Evolutionary conservation across 1,140 invertebrate species (phyloP).

Genomic region (Drosophila repleta): DNA sequence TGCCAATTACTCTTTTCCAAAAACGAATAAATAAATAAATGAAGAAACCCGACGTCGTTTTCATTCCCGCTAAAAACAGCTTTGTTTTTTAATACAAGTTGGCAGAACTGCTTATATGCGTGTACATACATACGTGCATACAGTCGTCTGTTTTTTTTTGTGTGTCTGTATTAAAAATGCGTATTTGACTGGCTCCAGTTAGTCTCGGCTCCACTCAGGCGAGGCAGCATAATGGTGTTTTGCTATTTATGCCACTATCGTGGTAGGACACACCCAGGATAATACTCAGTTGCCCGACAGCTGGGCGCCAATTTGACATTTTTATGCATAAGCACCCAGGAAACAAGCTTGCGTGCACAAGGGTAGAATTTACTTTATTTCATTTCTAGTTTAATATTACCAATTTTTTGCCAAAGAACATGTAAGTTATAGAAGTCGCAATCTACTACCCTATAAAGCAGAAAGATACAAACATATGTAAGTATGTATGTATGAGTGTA

Average conservation of each 20-base stretch:
- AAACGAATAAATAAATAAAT: too few species aligned
- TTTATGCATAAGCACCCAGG: slow-evolving; percentile 32
- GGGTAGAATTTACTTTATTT: slow-evolving; percentile 3
- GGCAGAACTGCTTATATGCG: too few species aligned
- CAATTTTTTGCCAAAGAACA: background rate
- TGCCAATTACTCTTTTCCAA: too few species aligned
- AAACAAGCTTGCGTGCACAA: slow-evolving; percentile 1
- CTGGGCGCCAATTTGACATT: slow-evolving; percentile 30
- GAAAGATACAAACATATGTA: too few species aligned
- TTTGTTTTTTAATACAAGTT: too few species aligned
- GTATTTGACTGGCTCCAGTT: slow-evolving; percentile 51
- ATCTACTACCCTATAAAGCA: too few species aligned
- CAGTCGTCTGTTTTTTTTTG: background rate
- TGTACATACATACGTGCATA: background rate
- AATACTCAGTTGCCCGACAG: slow-evolving; percentile 23
- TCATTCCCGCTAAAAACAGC: too few species aligned
- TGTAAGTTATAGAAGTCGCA: background rate
- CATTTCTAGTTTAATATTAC: background rate
- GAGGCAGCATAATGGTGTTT: slow-evolving; percentile 56
- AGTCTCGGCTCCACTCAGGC: slow-evolving; percentile 66
- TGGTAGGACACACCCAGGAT: slow-evolving; percentile 3
- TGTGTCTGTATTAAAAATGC: slow-evolving; percentile 19
- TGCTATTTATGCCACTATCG: slow-evolving; percentile 32
- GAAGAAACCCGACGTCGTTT: too few species aligned
- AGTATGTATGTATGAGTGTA: too few species aligned